Evolutionary conservation across 2,888 invertebrate genomes (phyloP), one percentile per base, ranked within the genome.

Genomic region (Coecobrya sp.): DNA sequence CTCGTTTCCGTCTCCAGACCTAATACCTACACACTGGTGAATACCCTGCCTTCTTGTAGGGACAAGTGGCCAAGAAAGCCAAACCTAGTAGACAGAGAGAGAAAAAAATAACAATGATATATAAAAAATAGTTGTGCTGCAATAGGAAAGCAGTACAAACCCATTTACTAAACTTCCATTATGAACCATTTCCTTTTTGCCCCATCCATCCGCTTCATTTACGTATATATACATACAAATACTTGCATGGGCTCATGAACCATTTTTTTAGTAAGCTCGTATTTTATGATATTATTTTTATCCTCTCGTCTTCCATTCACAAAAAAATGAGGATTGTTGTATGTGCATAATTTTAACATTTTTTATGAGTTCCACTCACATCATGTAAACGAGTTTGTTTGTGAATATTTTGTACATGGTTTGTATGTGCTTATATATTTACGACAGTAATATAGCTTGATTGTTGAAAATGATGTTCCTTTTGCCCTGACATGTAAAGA

Each of bases 181-280:
- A 79, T 76, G 81, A 76, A 79, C 89, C 85, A 89, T 92, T 92
- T 92, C 92, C 92, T 92, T 84, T 92, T 92, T 49, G 89, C 89
- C 92, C 92, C 92, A 89, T 92, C 86, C 92, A 92, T 92, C 92
- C 92, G 92, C 85, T 91, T 76, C 91, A 68, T 85, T 59, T 82
- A 79, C 79, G 25, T 42, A 49, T 55, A 36, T 19, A 4, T 42
- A 42, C 62, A 19, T 73, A 73, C 19, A 36, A 7, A 70, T 36
- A 16, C 30, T 16, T 36, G 10, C 19, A 19, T 22, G 22, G n/a
- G 19, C 59, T 19, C 19, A 36, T 55, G 42, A n/a, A 16, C 10
- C 19, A n/a, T 19, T 65, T 27, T 30, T 27, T 55, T 55, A 0
- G 55, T n/a, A 55, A 10, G 27, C 1, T n/a, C n/a, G n/a, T 27